Conservation (phyloP, 2,888 invertebrate genomes). For the Opisthograptis luteolata region DNA sequence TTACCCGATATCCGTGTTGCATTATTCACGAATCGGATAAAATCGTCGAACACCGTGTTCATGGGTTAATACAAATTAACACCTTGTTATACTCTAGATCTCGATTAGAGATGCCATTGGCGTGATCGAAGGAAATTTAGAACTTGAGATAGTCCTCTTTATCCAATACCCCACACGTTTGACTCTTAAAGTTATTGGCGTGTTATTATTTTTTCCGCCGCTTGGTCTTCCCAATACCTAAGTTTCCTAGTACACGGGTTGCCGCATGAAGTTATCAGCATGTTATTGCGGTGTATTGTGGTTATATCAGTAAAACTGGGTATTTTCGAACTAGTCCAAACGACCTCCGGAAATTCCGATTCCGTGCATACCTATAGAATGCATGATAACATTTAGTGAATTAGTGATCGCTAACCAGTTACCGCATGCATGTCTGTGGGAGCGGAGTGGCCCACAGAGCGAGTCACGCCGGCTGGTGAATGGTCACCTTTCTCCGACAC, state of each 20-base stretch:
- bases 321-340: not conserved
- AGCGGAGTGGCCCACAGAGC: conserved; percentile 57
- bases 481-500: conserved; percentile 84
- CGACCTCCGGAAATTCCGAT: not conserved
- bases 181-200: no score
- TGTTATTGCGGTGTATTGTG: not conserved
- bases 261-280: not conserved
- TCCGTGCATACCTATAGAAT: conserved; percentile 12
- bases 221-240: no score
- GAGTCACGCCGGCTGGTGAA: conserved; percentile 69
- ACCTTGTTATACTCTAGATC: no score
- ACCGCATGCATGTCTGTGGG: conserved; percentile 62
- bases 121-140: no score
- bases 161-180: no score
- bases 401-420: conserved; percentile 33
- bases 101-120: no score
- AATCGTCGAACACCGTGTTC: not conserved
- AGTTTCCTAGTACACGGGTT: no score
- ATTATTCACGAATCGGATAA: conserved; percentile 12
- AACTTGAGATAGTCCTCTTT: no score
- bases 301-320: not conserved
- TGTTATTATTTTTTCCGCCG: no score
- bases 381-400: conserved; percentile 20
- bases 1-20: conserved; percentile 24
- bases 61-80: no score